Evolutionary conservation across 1,140 invertebrate genomes (phyloP).

Genomic region (Hypothenemus hampei): DNA sequence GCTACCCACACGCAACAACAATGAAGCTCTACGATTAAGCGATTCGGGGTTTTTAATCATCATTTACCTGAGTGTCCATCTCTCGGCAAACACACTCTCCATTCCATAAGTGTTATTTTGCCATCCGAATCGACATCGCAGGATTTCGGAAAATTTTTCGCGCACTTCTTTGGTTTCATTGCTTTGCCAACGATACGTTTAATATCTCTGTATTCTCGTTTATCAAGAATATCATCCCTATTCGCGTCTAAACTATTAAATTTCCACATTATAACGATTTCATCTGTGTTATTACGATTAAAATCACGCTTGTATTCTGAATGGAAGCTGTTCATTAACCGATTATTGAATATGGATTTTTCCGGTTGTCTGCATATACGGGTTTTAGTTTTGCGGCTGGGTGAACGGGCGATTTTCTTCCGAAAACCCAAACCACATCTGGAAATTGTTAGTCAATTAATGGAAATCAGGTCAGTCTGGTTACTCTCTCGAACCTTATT

Average conservation of each 20-base stretch:
- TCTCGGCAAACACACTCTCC: slow-evolving; percentile 73
- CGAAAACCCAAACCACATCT: slow-evolving; percentile 49
- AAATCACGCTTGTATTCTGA: slow-evolving; percentile 59
- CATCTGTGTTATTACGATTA: slow-evolving; percentile 31
- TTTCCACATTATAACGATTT: slow-evolving; percentile 76
- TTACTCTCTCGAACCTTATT: slow-evolving; percentile 40
- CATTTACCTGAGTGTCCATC: slow-evolving; percentile 46
- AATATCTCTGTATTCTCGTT: slow-evolving; percentile 74
- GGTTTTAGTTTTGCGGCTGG: slow-evolving; percentile 26
- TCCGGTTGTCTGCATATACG: slow-evolving; percentile 65
- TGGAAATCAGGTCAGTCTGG: neutral
- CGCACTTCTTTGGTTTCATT: slow-evolving; percentile 82
- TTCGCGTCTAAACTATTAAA: slow-evolving; percentile 76
- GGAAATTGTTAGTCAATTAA: slow-evolving; percentile 5
- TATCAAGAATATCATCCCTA: slow-evolving; percentile 64
- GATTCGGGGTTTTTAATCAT: too few species aligned
- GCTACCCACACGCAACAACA: too few species aligned
- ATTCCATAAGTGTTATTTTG: slow-evolving; percentile 66
- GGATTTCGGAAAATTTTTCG: slow-evolving; percentile 76
- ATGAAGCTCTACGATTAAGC: too few species aligned
- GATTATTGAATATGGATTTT: slow-evolving; percentile 71
- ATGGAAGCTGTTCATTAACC: slow-evolving; percentile 75
- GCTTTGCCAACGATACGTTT: slow-evolving; percentile 76
- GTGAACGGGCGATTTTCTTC: slow-evolving; percentile 29
- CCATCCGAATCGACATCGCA: slow-evolving; percentile 77